Base-by-base conservation (phyloP, 2,888 invertebrate species). In the Podotricha telesiphe region DNA sequence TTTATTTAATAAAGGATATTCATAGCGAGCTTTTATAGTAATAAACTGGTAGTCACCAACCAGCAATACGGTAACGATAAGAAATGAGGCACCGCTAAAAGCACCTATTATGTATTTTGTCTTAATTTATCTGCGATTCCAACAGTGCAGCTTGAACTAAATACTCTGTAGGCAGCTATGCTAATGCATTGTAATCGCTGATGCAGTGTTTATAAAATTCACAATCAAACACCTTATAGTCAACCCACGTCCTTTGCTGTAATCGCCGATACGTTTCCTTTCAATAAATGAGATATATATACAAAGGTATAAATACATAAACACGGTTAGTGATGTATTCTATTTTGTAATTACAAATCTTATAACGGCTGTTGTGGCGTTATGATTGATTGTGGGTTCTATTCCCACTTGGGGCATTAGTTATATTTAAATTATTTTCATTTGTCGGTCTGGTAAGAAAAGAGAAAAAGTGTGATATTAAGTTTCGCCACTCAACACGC, bases 251-350 rank as follows among this genome's bases (percentile, higher is more conserved):
- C 83, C 76, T 75, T 69, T 72, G 68, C 82, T 85, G 83, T 77
- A 81, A 81, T 79, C 80, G 79, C 77, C 75, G 80, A 80, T 83
- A 82, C 85, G 82, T 86, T 86, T 86, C 86, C 86, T 88, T 88
- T 88, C 88, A 84, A 86, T 86, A 86, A 89, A 88, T 87, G 85
- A 87, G 86, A 88, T 89, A 86, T 71, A 80, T 78, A 79, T 76
- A 81, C 78, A 78, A 80, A 80, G 79, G 83, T 88, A 86, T 84
- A 84, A 84, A 82, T 85, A 85, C 84, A 84, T 85, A 85, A n/a
- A 82, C 82, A 82, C 84, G 79, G 79, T 82, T 86, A 87, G 85
- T 87, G 83, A 80, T 78, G 75, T 72, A 68, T 75, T 74, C 73
- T 37, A 37, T 8, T 37, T 37, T 37, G 37, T 37, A 37, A 37